Evolutionary conservation across 2,113 vertebrate genomes (phyloP), one percentile per base, ranked within the genome.

Genomic region (Notiomystis cincta): DNA sequence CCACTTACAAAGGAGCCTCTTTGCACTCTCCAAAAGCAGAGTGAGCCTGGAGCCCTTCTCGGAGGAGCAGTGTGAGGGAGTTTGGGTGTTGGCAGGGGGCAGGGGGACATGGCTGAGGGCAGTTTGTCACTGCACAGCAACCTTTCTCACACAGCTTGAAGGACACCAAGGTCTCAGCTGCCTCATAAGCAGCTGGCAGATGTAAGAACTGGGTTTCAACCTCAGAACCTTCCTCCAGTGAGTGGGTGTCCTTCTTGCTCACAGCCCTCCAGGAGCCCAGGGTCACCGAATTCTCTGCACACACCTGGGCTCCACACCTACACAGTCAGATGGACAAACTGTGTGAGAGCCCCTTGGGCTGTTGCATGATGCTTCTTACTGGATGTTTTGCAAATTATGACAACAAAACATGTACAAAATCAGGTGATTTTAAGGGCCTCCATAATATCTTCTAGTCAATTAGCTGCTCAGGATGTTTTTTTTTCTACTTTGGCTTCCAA

Each of bases 31-130:
- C 79, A 15, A 42, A 67, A 42, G 35, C 38, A 54, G 33, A 38
- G 10, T 2, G 58, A 53, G 38, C 0, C 16, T 14, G 47, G 25
- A 77, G 58, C 75, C 70, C 62, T 14, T 54, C 48, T 61, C 1
- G 9, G 14, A 64, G 48, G 25, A 58, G 28, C 13, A 18, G 6
- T 0, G 0, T 56, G 35, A 64, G n/a, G 15, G 44, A 40, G 8
- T 27, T 13, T 0, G 5, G 24, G 14, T 13, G 27, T 21, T 40
- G 19, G 47, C 70, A 70, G 11, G 5, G 37, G 50, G 15, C 35
- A 60, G 33, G 33, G 8, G 24, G 6, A 77, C 0, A 1, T 0
- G 4, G 27, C 17, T 0, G 0, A 67, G 72, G 65, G 33, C 64
- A 19, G 19, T 38, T 11, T 81, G 64, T n/a, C 27, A 40, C 40